These are phyloP conservation scores for Sebastes taczanowskii DNA, from an alignment of 2,797 vertebrate genomes.

Conservation along the genomic window DNA sequence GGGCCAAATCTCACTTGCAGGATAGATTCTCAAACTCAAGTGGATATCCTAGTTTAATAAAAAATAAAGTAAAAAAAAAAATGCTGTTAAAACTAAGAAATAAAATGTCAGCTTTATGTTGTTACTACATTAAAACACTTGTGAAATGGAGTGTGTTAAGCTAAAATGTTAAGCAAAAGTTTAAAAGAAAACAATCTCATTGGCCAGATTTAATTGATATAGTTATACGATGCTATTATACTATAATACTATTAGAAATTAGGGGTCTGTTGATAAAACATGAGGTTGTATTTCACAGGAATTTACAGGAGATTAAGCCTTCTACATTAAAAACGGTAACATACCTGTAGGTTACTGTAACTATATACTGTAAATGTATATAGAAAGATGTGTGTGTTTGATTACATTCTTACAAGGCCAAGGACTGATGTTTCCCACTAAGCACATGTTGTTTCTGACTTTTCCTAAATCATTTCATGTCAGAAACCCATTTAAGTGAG, in stretches of 20 bases:
- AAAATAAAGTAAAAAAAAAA: too few relatives aligned
- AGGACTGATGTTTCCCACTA: not conserved
- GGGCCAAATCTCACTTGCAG: not conserved
- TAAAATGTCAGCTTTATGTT: too few relatives aligned
- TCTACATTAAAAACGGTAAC: too few relatives aligned
- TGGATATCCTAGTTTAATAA: too few relatives aligned
- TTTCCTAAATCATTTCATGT: not conserved
- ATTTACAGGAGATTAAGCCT: not conserved
- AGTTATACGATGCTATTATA: too few relatives aligned
- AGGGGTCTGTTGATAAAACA: not conserved
- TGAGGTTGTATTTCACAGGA: not conserved
- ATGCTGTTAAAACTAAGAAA: too few relatives aligned
- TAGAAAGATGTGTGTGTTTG: not conserved
- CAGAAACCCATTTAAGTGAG: not conserved
- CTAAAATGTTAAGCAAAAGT: not conserved
- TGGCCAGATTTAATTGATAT: not conserved
- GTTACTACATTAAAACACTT: too few relatives aligned
- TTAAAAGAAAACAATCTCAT: not conserved
- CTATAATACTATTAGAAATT: not conserved
- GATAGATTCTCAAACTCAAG: not conserved
- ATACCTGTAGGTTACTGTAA: not conserved
- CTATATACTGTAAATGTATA: not conserved
- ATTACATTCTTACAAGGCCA: not conserved
- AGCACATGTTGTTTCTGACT: not conserved
- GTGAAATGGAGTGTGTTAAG: not conserved